Evolutionary conservation across 2,888 invertebrate species (phyloP).

Genomic region (Bombylius major): DNA sequence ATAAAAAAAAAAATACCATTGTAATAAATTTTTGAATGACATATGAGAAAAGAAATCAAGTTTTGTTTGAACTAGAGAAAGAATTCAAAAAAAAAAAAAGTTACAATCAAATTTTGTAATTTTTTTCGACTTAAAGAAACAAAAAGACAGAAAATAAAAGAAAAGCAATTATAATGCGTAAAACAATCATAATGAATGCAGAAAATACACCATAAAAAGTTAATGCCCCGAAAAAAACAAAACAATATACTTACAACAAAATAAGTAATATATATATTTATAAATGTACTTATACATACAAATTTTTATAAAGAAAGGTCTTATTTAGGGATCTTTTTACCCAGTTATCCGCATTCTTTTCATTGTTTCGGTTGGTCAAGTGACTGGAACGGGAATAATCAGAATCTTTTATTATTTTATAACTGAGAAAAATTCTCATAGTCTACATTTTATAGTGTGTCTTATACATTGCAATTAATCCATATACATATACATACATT

Average conservation of each 20-base stretch:
- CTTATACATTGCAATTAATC: background rate
- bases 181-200: background rate
- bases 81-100: too few relatives aligned
- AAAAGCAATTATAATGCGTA: too few relatives aligned
- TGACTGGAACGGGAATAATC: conserved; percentile 28
- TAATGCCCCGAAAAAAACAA: background rate
- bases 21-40: too few relatives aligned
- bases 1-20: too few relatives aligned
- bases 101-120: too few relatives aligned
- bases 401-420: conserved; percentile 1
- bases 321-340: conserved; percentile 7
- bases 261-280: too few relatives aligned
- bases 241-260: background rate
- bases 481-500: background rate
- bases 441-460: background rate
- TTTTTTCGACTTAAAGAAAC: too few relatives aligned
- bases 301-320: too few relatives aligned
- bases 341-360: conserved; percentile 22
- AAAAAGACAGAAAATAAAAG: too few relatives aligned
- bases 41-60: too few relatives aligned
- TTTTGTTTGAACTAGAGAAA: too few relatives aligned
- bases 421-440: conserved; percentile 1
- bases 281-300: too few relatives aligned
- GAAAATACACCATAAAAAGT: background rate
- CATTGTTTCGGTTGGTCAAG: conserved; percentile 36